Evolutionary conservation across 2,888 invertebrate genomes (phyloP).

Genomic region (Rhingia rostrata): DNA sequence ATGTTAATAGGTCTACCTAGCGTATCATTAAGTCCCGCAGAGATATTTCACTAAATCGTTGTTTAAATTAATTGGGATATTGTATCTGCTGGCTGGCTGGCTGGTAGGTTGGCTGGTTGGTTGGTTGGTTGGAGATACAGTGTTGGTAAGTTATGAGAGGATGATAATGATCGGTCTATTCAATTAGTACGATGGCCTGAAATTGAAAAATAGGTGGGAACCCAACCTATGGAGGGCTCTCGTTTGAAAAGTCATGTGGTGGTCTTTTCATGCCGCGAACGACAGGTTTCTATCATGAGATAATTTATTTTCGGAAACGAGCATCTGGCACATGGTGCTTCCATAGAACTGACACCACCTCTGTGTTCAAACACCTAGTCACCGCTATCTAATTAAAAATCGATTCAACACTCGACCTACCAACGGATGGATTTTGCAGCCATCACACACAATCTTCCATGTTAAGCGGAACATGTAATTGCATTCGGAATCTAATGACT

Average conservation of each 20-base stretch:
- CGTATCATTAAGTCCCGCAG: slow-evolving; percentile 34
- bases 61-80: slow-evolving; percentile 56
- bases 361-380: too few relatives aligned
- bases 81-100: slow-evolving; percentile 11
- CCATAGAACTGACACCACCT: not conserved
- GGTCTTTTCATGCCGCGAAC: not conserved
- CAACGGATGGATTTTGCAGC: slow-evolving; percentile 4
- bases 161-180: slow-evolving; percentile 33
- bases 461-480: slow-evolving; percentile 24
- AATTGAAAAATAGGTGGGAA: slow-evolving; percentile 21
- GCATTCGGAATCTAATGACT: slow-evolving; percentile 6
- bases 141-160: slow-evolving; percentile 23
- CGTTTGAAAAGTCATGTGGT: not conserved
- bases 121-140: not conserved
- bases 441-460: not conserved
- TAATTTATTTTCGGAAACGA: too few relatives aligned
- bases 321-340: too few relatives aligned
- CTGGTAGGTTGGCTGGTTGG: not conserved
- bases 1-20: slow-evolving; percentile 30
- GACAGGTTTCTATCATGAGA: not conserved
- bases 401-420: slow-evolving; percentile 41
- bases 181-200: slow-evolving; percentile 29
- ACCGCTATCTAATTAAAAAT: slow-evolving; percentile 46
- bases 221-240: not conserved
- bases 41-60: slow-evolving; percentile 50